Conservation (phyloP, 2,797 vertebrate genomes). For the Oryzias dopingdopingensis region DNA sequence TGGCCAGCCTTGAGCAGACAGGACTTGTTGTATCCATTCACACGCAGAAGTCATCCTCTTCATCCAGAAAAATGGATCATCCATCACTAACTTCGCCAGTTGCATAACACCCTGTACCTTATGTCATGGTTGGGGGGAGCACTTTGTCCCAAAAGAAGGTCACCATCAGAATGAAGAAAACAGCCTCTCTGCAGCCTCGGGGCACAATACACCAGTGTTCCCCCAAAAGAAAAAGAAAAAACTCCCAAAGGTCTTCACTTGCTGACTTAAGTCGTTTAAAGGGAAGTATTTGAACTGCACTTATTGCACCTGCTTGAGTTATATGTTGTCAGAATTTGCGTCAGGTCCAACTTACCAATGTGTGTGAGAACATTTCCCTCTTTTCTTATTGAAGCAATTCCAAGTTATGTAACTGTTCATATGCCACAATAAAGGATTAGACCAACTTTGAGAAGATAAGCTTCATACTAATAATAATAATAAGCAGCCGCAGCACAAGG, state of each 20-base stretch:
- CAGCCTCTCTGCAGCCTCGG: conserved; percentile 41
- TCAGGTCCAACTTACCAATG: conserved; percentile 29
- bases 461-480: conserved; percentile 54
- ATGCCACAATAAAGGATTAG: conserved; percentile 72
- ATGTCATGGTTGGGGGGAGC: conserved; percentile 55
- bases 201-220: conserved; percentile 67
- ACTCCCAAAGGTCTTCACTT: conserved; percentile 24
- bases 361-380: conserved; percentile 58
- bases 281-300: conserved; percentile 36
- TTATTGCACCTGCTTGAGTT: conserved; percentile 39
- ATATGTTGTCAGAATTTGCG: conserved; percentile 11
- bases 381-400: conserved; percentile 57
- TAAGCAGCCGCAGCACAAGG: conserved; percentile 31
- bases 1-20: conserved; percentile 61
- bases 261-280: conserved; percentile 39
- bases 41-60: conserved; percentile 64
- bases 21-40: conserved; percentile 57
- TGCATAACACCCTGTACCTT: conserved; percentile 75
- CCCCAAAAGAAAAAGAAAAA: conserved; percentile 25
- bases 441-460: conserved; percentile 61
- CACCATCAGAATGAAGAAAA: conserved; percentile 58
- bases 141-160: conserved; percentile 69
- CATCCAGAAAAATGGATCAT: conserved; percentile 62
- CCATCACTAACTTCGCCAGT: conserved; percentile 47
- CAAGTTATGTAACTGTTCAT: conserved; percentile 69